Evolutionary conservation across 2,113 vertebrate species (phyloP), one percentile per base, ranked within the genome.

Genomic region (Phasianus colchicus): DNA sequence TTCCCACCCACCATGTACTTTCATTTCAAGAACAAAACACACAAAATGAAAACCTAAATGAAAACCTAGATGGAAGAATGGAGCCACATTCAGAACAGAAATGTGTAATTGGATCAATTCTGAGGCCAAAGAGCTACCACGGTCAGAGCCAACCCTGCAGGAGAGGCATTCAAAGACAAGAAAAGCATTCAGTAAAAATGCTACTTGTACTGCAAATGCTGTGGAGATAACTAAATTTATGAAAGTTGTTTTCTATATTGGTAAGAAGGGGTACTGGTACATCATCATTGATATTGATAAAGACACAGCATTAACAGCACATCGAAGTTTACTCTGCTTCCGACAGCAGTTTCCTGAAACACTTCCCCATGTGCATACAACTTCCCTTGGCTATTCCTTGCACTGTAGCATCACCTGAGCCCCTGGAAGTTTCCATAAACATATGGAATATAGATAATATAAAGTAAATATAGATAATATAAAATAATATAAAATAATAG

Each of bases 341-440:
- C 70, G 55, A 32, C 4, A 67, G 42, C 29, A 67, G 11, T 55
- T 91, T 75, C 47, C 78, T 55, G 20, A 70, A 63, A 5, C 24
- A 69, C 24, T 79, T 36, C 21, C 27, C 9, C 5, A 11, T 9
- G 10, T 0, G 0, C 25, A 38, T 11, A 24, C 14, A 38, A 17
- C 34, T 64, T 82, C 6, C 54, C 63, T 85, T 52, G 30, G 27
- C 42, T 70, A 57, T 50, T 34, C 10, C n/a, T 32, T 74, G 36
- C 4, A 50, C 11, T 54, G 36, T 54, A 82, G 66, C 38, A 84
- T 8, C 0, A 0, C 24, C n/a, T 29, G 30, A 84, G 24, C 27
- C 40, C 57, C 40, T 66, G 45, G 22, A 88, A 61, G 25, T 63
- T 63, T 34, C 72, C 15, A 43, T 66, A 19, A 15, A 54, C 64